phyloP scores from a whole-genome alignment of 1,140 invertebrate species.

The Nephila pilipes region DNA sequence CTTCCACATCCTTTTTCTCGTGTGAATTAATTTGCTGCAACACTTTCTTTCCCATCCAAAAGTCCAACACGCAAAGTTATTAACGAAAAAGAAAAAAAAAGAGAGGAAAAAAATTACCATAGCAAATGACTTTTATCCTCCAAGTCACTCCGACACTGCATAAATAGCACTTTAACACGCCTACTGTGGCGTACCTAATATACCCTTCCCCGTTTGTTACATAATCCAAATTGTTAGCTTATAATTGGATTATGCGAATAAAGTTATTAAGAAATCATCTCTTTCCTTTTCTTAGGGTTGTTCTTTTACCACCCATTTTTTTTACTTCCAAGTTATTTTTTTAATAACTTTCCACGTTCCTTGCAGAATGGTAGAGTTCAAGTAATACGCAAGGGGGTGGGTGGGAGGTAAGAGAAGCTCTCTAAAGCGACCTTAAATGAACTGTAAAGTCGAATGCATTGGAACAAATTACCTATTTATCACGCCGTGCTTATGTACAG shows the following conservation, averaged over 20 bases:
- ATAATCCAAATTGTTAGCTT: conserved; percentile 60
- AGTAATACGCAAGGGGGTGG: conserved; percentile 11
- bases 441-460: conserved; percentile 70
- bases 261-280: conserved; percentile 66
- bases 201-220: conserved; percentile 8
- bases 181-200: conserved; percentile 47
- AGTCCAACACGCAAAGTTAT: neutral
- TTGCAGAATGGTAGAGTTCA: neutral
- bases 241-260: conserved; percentile 72
- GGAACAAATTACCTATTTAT: conserved; percentile 74
- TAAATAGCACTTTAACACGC: conserved; percentile 65
- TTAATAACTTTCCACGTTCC: neutral
- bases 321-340: neutral
- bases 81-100: neutral
- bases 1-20: neutral
- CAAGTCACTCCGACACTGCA: conserved; percentile 21
- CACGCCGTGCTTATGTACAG: neutral
- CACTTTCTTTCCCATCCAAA: neutral
- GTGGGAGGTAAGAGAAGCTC: neutral
- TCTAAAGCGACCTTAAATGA: conserved; percentile 70
- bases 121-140: conserved; percentile 8
- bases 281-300: neutral
- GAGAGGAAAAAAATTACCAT: neutral
- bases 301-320: neutral
- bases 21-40: neutral